A percentile compares a stretch with the other conserved stretches of the same genome.
Evolutionary conservation across 2,797 vertebrate species (phyloP).

Genomic region (Coracias cyanogaster): DNA sequence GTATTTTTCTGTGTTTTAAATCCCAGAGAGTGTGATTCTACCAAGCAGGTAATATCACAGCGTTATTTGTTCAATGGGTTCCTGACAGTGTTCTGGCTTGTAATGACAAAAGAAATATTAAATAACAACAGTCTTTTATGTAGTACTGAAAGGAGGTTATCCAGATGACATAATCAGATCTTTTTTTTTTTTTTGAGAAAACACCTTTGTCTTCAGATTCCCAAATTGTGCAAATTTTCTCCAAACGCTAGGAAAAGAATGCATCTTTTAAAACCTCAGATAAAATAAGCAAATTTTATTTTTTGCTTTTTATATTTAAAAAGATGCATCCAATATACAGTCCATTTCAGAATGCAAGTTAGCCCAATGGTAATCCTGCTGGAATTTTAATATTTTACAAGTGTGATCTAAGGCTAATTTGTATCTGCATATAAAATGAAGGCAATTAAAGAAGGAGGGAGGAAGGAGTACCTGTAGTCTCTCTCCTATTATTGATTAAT

Average conservation of each 20-base stretch:
- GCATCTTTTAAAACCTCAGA: background rate
- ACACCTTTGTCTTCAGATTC: background rate
- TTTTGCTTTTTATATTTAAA: slow-evolving; percentile 1
- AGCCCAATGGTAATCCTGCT: background rate
- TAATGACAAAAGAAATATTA: background rate
- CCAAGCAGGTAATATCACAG: background rate
- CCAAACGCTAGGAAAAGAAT: background rate
- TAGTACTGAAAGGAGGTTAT: background rate
- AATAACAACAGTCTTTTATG: background rate
- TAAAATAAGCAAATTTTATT: background rate
- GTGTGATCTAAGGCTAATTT: slow-evolving; percentile 68
- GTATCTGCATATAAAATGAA: slow-evolving; percentile 71
- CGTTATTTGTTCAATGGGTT: background rate
- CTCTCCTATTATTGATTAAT: slow-evolving; percentile 58
- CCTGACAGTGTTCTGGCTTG: background rate
- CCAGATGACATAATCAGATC: background rate
- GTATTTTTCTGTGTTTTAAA: background rate
- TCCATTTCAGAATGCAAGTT: background rate
- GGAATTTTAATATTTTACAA: slow-evolving; percentile 65
- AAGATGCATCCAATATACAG: background rate
- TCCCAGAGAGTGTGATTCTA: background rate
- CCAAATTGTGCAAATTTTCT: background rate
- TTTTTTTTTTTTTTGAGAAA: background rate
- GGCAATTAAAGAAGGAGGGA: slow-evolving; percentile 56
- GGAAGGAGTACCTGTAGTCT: slow-evolving; percentile 13